Base-by-base conservation (phyloP, 2,888 invertebrate species). In the Harpagoxenus sublaevis region DNA sequence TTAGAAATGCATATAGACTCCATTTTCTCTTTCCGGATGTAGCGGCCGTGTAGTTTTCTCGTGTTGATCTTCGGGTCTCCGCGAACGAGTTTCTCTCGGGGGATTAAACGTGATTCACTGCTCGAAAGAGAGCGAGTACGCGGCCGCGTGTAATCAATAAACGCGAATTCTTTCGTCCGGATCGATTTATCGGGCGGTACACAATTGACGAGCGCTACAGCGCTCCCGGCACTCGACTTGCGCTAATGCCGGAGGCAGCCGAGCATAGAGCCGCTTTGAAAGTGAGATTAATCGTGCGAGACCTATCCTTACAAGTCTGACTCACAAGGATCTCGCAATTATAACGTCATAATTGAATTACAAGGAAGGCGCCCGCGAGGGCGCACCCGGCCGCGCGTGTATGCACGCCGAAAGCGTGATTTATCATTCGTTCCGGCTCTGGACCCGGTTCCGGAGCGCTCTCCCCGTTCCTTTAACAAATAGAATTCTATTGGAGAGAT, bases 221-320 rank as follows among this genome's bases (percentile, higher is more conserved):
- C 48, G 35, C 6, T 60, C 57, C 28, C 28, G 60, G 74, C 23
- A 0, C 23, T 23, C 23, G 35, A 60, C 74, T 60, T 9, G 77
- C 75, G 53, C 53, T 42, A 75, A 83, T 62, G 77, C 55, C 66
- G 83, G 48, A 81, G 18, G 48, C 84, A 82, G 63, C 86, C 73
- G 78, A 86, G 88, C 84, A 86, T 88, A 89, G 81, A 85, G 84
- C 89, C 84, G 84, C 86, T 90, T 92, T 88, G 92, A 91, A 90
- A 91, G 89, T 88, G 86, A 83, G 85, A 88, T 92, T 88, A 88
- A 89, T 87, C 87, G 91, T 86, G 87, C 88, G 87, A 89, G 83
- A 90, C 86, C 81, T 84, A 86, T 89, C 70, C 86, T 85, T 73
- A 68, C 63, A 23, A 23, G 48, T 55, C 55, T 70, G 90, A 89